Percentiles rank a stretch among this genome's conserved stretches.
phyloP scores from a whole-genome alignment of 2,888 invertebrate species.

The Criorhina ranunculi region DNA sequence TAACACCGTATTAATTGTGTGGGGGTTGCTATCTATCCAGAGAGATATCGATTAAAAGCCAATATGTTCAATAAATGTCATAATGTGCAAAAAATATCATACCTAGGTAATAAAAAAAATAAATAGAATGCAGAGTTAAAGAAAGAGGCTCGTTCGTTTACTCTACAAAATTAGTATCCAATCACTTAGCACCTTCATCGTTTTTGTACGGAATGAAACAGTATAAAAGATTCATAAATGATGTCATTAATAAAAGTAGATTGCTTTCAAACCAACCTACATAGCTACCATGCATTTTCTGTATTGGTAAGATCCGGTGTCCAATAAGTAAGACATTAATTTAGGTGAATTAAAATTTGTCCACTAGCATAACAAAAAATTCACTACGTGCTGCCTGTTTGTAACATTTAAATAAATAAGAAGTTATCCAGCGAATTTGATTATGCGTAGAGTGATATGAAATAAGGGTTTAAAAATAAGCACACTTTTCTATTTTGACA shows the following conservation, averaged over 20 bases:
- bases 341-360: conserved; percentile 7
- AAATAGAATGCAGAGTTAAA: background rate
- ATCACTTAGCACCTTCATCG: conserved; percentile 11
- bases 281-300: conserved; percentile 45
- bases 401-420: conserved; percentile 14
- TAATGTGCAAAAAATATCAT: background rate
- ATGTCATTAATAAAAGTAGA: conserved; percentile 65
- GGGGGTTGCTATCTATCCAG: conserved; percentile 4
- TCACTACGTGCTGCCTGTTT: background rate
- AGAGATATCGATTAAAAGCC: conserved; percentile 37
- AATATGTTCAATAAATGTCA: conserved; percentile 9
- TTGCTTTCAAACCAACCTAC: conserved; percentile 31
- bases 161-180: conserved; percentile 5
- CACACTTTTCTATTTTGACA: conserved; percentile 29
- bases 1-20: background rate
- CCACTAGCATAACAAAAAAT: conserved; percentile 8
- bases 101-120: too few relatives aligned
- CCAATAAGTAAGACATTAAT: background rate
- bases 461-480: conserved; percentile 54
- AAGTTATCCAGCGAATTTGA: conserved; percentile 40
- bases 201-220: conserved; percentile 5
- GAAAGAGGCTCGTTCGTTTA: conserved; percentile 11
- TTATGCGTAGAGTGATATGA: conserved; percentile 22
- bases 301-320: conserved; percentile 21
- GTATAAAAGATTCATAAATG: conserved; percentile 50